Conservation (phyloP, 35 echinoderm and acorn worm species). For the Diadema setosum region DNA sequence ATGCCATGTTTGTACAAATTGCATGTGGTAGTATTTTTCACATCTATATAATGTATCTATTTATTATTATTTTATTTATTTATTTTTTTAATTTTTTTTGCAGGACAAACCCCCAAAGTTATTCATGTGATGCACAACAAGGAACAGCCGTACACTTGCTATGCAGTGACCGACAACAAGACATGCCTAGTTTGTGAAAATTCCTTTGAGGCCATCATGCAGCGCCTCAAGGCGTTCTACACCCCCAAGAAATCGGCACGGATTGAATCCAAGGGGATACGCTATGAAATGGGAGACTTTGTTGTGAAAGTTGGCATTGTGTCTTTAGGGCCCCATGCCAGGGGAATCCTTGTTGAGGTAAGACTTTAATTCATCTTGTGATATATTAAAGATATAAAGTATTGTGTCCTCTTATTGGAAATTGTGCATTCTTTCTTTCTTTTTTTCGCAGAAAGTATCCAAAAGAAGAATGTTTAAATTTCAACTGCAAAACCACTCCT, state of each 20-base stretch:
- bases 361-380: not conserved
- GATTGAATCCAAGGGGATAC: slow-evolving; percentile 92
- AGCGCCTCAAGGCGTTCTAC: slow-evolving; percentile 85
- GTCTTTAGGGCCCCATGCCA: slow-evolving; percentile 80
- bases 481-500: not conserved
- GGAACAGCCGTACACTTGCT: slow-evolving; percentile 70
- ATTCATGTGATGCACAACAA: slow-evolving; percentile 94
- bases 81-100: not conserved
- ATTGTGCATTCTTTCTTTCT: not conserved
- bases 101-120: slow-evolving; percentile 60
- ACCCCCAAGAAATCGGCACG: slow-evolving; percentile 70
- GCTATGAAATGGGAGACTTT: slow-evolving; percentile 90
- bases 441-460: not conserved
- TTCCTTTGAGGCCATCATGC: slow-evolving; percentile 80
- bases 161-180: slow-evolving; percentile 70
- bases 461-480: not conserved
- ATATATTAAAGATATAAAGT: not conserved
- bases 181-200: slow-evolving; percentile 70
- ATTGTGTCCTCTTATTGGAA: too few species aligned
- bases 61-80: not conserved
- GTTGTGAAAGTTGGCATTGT: slow-evolving; percentile 84
- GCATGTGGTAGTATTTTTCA: too few species aligned
- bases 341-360: slow-evolving; percentile 96
- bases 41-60: too few species aligned
- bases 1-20: too few species aligned